Conservation (phyloP, 2,888 invertebrate species). For the Tubulanus polymorphus region DNA sequence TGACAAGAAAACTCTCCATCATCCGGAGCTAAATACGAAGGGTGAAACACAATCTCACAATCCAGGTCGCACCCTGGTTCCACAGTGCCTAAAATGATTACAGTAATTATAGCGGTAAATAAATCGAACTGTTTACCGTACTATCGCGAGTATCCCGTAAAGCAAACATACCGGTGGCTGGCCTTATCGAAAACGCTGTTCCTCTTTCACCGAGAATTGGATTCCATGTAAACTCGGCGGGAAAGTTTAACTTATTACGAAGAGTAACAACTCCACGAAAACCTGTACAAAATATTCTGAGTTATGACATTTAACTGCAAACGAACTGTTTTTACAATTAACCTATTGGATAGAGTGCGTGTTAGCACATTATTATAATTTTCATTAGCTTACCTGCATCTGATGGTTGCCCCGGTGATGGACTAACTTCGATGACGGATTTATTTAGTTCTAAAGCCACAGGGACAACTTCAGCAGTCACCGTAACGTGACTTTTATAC, state of each 20-base stretch:
- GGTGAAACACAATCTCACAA: slow-evolving; percentile 55
- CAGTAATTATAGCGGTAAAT: too few species aligned
- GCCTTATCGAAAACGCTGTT: slow-evolving; percentile 52
- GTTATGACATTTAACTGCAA: too few species aligned
- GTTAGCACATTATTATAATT: too few species aligned
- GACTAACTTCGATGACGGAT: slow-evolving; percentile 35
- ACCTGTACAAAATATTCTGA: slow-evolving; percentile 24
- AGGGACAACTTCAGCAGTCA: slow-evolving; percentile 48
- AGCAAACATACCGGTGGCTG: slow-evolving; percentile 51
- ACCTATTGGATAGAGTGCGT: too few species aligned
- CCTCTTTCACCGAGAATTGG: slow-evolving; percentile 48
- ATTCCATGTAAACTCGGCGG: slow-evolving; percentile 52
- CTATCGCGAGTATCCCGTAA: too few species aligned
- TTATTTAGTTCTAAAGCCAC: slow-evolving; percentile 45
- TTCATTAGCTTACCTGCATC: slow-evolving; percentile 48
- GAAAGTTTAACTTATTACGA: slow-evolving; percentile 46
- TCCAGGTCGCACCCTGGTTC: slow-evolving; percentile 48
- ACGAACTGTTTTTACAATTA: too few species aligned
- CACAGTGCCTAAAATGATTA: slow-evolving; percentile 43
- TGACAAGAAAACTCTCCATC: slow-evolving; percentile 48
- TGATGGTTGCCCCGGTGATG: slow-evolving; percentile 41
- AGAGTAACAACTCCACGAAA: slow-evolving; percentile 49
- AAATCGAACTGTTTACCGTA: too few species aligned
- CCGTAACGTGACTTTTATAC: slow-evolving; percentile 50
- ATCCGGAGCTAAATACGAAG: slow-evolving; percentile 50